Evolutionary conservation across 2,888 invertebrate genomes (phyloP).

Genomic region (Rhagium mordax): DNA sequence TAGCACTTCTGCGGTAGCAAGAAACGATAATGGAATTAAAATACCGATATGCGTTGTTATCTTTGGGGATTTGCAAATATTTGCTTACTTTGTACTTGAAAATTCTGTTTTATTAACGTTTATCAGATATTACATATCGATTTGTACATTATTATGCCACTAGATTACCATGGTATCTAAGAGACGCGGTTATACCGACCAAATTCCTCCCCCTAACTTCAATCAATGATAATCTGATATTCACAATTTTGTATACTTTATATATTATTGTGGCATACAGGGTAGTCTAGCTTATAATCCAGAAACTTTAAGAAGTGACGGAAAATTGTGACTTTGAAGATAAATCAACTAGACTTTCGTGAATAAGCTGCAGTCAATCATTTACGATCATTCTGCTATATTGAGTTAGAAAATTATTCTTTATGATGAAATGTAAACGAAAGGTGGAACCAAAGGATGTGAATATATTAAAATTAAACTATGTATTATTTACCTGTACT

Average conservation of each 20-base stretch:
- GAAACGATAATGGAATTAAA: neutral
- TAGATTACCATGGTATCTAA: neutral
- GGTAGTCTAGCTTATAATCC: no score
- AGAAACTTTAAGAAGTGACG: no score
- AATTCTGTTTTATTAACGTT: neutral
- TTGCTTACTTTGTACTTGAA: neutral
- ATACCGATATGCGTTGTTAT: neutral
- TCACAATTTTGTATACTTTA: neutral
- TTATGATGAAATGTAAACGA: no score
- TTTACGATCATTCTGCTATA: no score
- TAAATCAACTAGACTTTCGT: no score
- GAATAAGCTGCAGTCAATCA: no score
- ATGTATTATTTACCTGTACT: slow-evolving; percentile 70
- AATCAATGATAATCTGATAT: neutral
- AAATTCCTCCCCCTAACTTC: neutral
- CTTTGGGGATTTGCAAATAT: neutral
- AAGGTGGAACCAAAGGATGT: no score
- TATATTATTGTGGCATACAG: no score
- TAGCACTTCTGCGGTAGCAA: neutral
- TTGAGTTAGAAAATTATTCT: no score
- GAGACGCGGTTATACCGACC: neutral
- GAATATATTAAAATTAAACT: no score
- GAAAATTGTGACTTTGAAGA: no score
- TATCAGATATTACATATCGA: neutral
- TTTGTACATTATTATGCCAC: neutral